These are phyloP conservation scores for Hemiscyllium ocellatum DNA, from an alignment of 2,113 vertebrate species.

Conservation along the genomic window DNA sequence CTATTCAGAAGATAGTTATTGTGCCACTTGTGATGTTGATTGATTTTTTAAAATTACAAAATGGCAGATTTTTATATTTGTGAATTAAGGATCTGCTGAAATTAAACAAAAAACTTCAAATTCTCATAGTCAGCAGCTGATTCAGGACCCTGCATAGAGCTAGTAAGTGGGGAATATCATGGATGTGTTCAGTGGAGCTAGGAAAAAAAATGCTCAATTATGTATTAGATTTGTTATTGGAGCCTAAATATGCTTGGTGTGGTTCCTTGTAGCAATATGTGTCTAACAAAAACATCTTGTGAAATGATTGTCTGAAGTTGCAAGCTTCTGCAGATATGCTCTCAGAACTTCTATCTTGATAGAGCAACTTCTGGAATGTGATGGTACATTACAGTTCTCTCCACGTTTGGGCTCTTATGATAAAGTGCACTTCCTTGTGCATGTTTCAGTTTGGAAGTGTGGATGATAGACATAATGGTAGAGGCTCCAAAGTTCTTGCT, in stretches of 20 bases:
- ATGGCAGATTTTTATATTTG: neutral
- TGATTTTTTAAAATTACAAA: neutral
- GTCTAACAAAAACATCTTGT: neutral
- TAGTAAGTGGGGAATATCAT: slow-evolving; percentile 17
- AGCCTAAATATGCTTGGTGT: neutral
- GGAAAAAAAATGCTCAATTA: slow-evolving; percentile 14
- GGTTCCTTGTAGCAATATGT: neutral
- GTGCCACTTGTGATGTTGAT: neutral
- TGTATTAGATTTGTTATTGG: slow-evolving; percentile 8
- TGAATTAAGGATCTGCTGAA: neutral
- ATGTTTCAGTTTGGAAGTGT: neutral
- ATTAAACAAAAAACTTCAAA: neutral
- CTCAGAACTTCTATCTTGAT: neutral
- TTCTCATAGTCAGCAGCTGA: neutral
- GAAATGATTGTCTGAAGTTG: neutral
- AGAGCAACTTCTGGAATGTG: neutral
- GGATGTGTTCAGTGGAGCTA: neutral
- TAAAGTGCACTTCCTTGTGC: neutral
- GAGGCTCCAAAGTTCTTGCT: neutral
- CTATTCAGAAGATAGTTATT: neutral
- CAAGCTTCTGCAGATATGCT: neutral
- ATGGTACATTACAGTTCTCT: neutral
- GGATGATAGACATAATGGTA: neutral
- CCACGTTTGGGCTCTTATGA: neutral
- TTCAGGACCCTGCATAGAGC: neutral